Base-by-base conservation (phyloP, 1,140 invertebrate genomes). In the Glossosoma conforme region DNA sequence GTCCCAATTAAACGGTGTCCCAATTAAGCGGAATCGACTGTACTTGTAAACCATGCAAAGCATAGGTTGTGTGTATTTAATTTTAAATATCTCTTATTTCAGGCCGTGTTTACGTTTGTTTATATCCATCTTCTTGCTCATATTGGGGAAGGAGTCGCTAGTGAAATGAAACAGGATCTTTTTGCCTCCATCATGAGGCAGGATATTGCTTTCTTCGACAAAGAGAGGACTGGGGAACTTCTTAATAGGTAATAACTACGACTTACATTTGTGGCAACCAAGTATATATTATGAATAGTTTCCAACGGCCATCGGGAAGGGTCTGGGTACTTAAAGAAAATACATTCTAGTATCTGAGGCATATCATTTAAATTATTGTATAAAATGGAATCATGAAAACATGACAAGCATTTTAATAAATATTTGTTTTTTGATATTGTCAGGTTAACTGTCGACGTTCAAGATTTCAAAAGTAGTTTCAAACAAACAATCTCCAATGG, bases 391-490 rank as follows among this genome's bases (percentile, higher is more conserved):
- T n/a, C 6, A n/a, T 28, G 24, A 28, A 28, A 28, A 6, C 24
- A 8, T 28, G n/a, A 8, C 6, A 28, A 6, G 15, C n/a, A 44
- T 25, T 8, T 44, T 2, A 14, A 45, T 45, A 20, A n/a, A n/a
- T n/a, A n/a, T n/a, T n/a, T n/a, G n/a, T n/a, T n/a, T n/a, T 24
- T 49, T 61, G 36, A 20, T 61, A 42, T 59, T 75, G 76, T 44
- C 60, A 87, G 89, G 62, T 69, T 97, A 44, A 95, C 92, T 18
- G 82, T 85, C 56, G 94, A 98, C 77, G 86, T 97, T 14, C 94
- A 97, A 70, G 93, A 97, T 62, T 97, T 97, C 63, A 97, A 98
- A 74, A 93, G 92, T 61, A 89, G 89, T 3, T 97, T 97, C 64
- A 97, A 97, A 69, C 80, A 87, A 55, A 87, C 84, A 36, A 83